Percentiles rank a stretch among this genome's conserved stretches.
Conservation (phyloP, 1,140 invertebrate genomes). For the Dreissena polymorpha region DNA sequence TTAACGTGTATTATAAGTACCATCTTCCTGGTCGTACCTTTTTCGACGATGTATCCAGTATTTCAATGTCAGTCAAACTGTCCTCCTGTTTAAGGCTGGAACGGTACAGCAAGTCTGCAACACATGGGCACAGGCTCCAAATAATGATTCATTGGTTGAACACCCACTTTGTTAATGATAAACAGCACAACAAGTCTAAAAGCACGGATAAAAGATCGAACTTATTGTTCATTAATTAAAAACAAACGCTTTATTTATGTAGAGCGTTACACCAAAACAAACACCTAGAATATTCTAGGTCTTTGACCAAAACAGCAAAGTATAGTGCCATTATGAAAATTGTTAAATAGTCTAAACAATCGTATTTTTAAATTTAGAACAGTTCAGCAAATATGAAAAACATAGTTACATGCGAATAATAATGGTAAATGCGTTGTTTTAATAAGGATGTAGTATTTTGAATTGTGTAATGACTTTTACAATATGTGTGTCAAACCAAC, state of each 20-base stretch:
- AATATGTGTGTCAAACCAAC: background rate
- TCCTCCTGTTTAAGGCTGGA: constrained; percentile 90
- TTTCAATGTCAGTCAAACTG: constrained; percentile 89
- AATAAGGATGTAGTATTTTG: background rate
- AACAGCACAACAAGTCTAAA: too few relatives aligned
- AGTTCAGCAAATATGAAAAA: background rate
- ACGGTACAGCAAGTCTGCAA: constrained; percentile 90
- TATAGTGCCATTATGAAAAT: too few relatives aligned
- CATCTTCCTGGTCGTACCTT: constrained; percentile 81
- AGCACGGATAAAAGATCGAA: too few relatives aligned
- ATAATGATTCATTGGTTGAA: too few relatives aligned
- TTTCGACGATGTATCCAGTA: constrained; percentile 90
- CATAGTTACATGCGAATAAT: background rate
- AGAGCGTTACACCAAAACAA: too few relatives aligned
- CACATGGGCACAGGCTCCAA: constrained; percentile 55
- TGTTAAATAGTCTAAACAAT: too few relatives aligned
- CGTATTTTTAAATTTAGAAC: too few relatives aligned
- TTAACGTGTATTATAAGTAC: too few relatives aligned
- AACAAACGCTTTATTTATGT: background rate
- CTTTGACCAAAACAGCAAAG: too few relatives aligned
- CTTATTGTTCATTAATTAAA: too few relatives aligned
- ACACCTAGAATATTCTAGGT: too few relatives aligned
- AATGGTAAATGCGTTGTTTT: background rate
- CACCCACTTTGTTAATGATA: too few relatives aligned
- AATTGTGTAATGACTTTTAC: background rate